Evolutionary conservation across 2,888 invertebrate species (phyloP).

Genomic region (Pardosa pseudoannulata): DNA sequence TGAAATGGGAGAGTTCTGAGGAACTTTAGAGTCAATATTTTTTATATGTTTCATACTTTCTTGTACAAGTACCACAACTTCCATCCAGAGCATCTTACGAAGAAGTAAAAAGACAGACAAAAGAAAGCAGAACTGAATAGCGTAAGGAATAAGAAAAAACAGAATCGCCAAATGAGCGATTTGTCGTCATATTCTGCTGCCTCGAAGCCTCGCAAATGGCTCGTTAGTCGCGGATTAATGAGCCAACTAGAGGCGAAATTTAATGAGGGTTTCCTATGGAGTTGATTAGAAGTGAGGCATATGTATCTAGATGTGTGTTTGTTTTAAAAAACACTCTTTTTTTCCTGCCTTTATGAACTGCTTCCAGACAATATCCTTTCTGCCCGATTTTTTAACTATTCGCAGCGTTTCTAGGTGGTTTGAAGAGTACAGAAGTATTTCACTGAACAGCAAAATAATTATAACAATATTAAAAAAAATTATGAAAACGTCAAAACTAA

Average conservation of each 20-base stretch:
- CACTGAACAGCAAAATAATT: background rate
- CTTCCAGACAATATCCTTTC: background rate
- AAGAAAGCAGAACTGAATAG: no score
- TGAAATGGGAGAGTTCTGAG: no score
- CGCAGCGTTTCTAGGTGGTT: background rate
- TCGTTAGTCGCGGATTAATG: background rate
- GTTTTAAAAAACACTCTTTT: background rate
- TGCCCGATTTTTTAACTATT: background rate
- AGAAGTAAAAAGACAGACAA: no score
- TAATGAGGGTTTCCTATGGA: constrained; percentile 1
- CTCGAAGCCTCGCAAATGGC: background rate
- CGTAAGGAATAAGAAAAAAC: no score
- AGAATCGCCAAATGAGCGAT: background rate
- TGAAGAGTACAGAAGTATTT: background rate
- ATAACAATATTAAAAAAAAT: background rate
- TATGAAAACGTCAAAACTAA: background rate
- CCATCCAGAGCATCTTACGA: no score
- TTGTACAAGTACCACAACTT: no score
- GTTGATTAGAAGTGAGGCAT: background rate
- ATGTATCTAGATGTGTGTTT: background rate
- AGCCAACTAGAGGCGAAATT: constrained; percentile 7
- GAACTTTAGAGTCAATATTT: no score
- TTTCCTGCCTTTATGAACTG: background rate
- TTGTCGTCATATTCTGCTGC: background rate
- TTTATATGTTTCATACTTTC: no score